Conservation (phyloP, 2,797 vertebrate genomes). For the Megalops cyprinoides region DNA sequence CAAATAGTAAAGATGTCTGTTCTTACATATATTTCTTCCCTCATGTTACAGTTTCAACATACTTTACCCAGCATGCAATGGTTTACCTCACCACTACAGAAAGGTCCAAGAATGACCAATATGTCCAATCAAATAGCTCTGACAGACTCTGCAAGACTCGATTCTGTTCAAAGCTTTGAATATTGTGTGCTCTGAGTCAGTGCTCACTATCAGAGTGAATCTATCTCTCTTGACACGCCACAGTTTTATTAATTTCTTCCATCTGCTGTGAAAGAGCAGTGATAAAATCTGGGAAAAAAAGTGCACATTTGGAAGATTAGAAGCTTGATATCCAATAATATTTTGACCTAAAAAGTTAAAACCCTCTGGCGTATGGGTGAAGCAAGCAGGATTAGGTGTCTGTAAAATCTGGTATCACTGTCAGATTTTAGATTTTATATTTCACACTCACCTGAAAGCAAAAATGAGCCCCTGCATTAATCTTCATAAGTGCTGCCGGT, state of each 20-base stretch:
- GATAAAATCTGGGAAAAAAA: conserved; percentile 15
- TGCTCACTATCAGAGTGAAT: conserved; percentile 14
- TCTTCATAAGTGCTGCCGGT: conserved; percentile 21
- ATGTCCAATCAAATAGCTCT: conserved; percentile 7
- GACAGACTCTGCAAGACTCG: not conserved
- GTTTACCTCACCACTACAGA: too few species aligned
- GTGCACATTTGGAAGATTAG: conserved; percentile 31
- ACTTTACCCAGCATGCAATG: not conserved
- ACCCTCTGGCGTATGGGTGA: conserved; percentile 30
- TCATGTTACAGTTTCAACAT: not conserved
- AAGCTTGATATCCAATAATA: conserved; percentile 35
- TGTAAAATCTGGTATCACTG: conserved; percentile 35
- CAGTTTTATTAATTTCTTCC: conserved; percentile 29
- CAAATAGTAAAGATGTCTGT: not conserved
- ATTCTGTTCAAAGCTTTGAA: not conserved
- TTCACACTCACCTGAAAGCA: conserved; percentile 27
- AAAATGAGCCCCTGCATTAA: conserved; percentile 25
- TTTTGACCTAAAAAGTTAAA: conserved; percentile 39
- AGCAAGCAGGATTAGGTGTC: conserved; percentile 36
- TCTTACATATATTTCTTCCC: conserved; percentile 10
- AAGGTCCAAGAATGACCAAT: conserved; percentile 16
- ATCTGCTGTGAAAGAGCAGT: conserved; percentile 27
- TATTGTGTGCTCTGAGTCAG: not conserved
- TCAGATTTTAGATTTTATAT: conserved; percentile 36
- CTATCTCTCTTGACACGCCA: not conserved